Evolutionary conservation across 1,140 invertebrate species (phyloP), one percentile per base, ranked within the genome.

Genomic region (Brachionus rubens): DNA sequence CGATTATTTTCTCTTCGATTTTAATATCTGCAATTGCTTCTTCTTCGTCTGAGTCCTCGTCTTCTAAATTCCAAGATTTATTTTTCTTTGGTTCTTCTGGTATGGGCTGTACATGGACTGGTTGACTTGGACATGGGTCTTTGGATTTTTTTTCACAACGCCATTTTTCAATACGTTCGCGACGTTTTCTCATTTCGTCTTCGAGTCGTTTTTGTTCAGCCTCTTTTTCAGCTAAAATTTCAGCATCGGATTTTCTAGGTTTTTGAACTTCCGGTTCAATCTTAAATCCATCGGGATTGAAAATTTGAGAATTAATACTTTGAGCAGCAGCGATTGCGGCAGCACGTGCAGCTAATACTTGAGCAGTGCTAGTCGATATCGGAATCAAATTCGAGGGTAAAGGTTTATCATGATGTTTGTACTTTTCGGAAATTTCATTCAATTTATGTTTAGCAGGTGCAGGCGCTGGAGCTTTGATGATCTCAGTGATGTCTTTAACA

Each of bases 101-200:
- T n/a, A n/a, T n/a, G n/a, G 78, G 77, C 26, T 79, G 81, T 36
- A 28, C 5, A 26, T 72, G 14, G 12, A 33, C 14, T 2, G 46
- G 47, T 21, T n/a, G 43, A 19, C 19, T 41, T 21, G 28, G 14
- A 79, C 43, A 12, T 16, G 26, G 21, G 43, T 76, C 50, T 41
- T 79, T 65, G 82, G 40, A 81, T 41, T 80, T 79, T n/a, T 78
- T 80, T 75, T 84, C 82, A 81, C 94, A 94, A 10, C 92, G 88
- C 92, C 93, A 96, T 77, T 92, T 88, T 85, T 96, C 94, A 72
- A 96, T 94, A 33, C 92, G 88, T 81, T 98, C 94, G 26, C 94
- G 85, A 36, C 95, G 87, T 83, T 96, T 97, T 81, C 94, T 92
- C 94, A 98, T 98, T 87, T 97, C 94, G 16, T 91, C 85, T 82